Evolutionary conservation across 2,888 invertebrate genomes (phyloP).

Genomic region (Zygothrica quintamaculata): DNA sequence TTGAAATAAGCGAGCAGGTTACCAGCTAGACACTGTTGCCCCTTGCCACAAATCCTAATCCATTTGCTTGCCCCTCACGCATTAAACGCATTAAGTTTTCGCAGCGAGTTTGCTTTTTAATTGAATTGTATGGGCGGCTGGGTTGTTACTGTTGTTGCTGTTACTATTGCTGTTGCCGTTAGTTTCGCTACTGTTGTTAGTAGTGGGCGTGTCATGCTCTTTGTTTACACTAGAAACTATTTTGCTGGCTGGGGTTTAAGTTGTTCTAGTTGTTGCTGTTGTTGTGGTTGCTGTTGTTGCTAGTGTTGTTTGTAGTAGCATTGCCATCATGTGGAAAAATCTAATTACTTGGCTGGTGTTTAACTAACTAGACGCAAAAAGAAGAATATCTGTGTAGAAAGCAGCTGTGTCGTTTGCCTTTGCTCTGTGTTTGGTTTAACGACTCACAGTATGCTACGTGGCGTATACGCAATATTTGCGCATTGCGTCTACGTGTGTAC

Average conservation of each 20-base stretch:
- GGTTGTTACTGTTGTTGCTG: too few species aligned
- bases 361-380: slow-evolving; percentile 59
- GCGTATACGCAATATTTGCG: slow-evolving; percentile 68
- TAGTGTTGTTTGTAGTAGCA: slow-evolving; percentile 16
- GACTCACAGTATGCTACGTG: slow-evolving; percentile 47
- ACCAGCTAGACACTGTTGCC: slow-evolving; percentile 13
- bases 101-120: slow-evolving; percentile 61
- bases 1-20: slow-evolving; percentile 1
- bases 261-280: too few species aligned
- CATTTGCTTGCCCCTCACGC: slow-evolving; percentile 76
- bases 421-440: slow-evolving; percentile 61
- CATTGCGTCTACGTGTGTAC: slow-evolving; percentile 45
- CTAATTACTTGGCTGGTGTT: slow-evolving; percentile 75
- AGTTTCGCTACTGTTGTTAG: slow-evolving; percentile 12
- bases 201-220: slow-evolving; percentile 39
- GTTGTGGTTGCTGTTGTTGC: too few species aligned
- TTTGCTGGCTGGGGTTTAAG: slow-evolving; percentile 47
- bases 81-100: slow-evolving; percentile 74
- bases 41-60: slow-evolving; percentile 50
- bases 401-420: slow-evolving; percentile 46
- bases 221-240: slow-evolving; percentile 72
- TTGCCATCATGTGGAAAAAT: slow-evolving; percentile 68
- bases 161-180: too few species aligned
- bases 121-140: slow-evolving; percentile 69
- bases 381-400: slow-evolving; percentile 11